Evolutionary conservation across 2,113 vertebrate species (phyloP), one percentile per base, ranked within the genome.

Genomic region (Carlito syrichta): DNA sequence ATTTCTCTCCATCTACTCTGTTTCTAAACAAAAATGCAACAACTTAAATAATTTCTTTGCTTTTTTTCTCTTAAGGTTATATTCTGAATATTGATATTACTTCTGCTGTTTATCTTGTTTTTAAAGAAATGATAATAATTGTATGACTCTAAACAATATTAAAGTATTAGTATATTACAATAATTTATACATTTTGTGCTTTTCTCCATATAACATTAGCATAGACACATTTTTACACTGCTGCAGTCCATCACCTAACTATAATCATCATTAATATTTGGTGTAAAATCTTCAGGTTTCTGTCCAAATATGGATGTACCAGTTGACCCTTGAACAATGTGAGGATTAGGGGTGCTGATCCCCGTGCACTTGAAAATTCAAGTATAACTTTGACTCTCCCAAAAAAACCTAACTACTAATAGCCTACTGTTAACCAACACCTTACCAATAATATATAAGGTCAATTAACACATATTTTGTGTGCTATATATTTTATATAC

Each of bases 1-100:
- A 5, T 3, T 0, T 9, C 17, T 6, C 4, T n/a, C 56, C 12
- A 88, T 30, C 19, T 5, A 58, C 5, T 45, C 43, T 56, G 2
- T 62, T 86, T 69, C 56, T 32, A 25, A 66, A 56, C 11, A 76
- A 50, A 74, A 66, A 6, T 11, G 11, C 40, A 35, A 17, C 23
- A 9, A 78, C 22, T 43, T 35, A 50, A 22, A 13, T 11, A 13
- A 40, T 16, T 69, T 56, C 35, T 89, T 30, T 45, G 22, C 19
- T 71, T 71, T 86, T 48, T 27, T 20, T 14, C 58, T 71, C 27
- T 92, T 63, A 73, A 8, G 40, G 60, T 27, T 25, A 16, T 16
- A 40, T 2, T 54, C 17, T 27, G 40, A 54, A 9, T 71, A 25
- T 32, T 50, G 48, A 25, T 89, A 58, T 32, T 22, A 35, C 8